Percentiles rank a stretch among this genome's conserved stretches.
Conservation (phyloP, 2,888 invertebrate species). For the Molorchus minor region DNA sequence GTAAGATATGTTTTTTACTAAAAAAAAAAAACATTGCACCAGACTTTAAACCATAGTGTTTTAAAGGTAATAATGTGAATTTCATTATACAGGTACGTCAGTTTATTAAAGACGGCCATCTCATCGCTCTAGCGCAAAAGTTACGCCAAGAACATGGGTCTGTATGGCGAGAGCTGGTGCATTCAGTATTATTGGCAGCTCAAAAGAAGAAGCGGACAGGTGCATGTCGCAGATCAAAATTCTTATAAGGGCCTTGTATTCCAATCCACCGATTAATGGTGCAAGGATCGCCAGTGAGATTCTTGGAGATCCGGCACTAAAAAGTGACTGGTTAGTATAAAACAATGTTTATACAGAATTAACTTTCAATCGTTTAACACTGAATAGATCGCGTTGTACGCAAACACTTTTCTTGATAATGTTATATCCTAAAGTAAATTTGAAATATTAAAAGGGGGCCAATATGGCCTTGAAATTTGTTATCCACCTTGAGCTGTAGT, state of each 20-base stretch:
- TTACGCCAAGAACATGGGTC: constrained; percentile 97
- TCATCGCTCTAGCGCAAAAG: constrained; percentile 90
- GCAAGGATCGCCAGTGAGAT: constrained; percentile 90
- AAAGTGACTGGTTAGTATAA: constrained; percentile 76
- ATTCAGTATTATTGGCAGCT: constrained; percentile 78
- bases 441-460: too few relatives aligned
- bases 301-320: constrained; percentile 75
- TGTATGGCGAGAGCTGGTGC: constrained; percentile 94
- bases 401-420: too few relatives aligned
- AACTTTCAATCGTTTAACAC: too few relatives aligned
- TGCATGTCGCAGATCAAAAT: constrained; percentile 96
- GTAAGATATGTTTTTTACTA: too few relatives aligned
- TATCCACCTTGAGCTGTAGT: too few relatives aligned
- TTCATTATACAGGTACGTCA: constrained; percentile 67
- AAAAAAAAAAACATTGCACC: neutral
- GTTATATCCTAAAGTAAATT: too few relatives aligned
- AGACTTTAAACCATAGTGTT: neutral
- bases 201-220: constrained; percentile 82
- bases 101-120: constrained; percentile 89
- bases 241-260: constrained; percentile 93
- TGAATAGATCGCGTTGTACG: too few relatives aligned
- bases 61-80: neutral
- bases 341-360: too few relatives aligned
- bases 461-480: too few relatives aligned
- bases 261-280: constrained; percentile 96